Evolutionary conservation across 2,888 invertebrate genomes (phyloP), one percentile per base, ranked within the genome.

Genomic region (Chrysolina haemoptera): DNA sequence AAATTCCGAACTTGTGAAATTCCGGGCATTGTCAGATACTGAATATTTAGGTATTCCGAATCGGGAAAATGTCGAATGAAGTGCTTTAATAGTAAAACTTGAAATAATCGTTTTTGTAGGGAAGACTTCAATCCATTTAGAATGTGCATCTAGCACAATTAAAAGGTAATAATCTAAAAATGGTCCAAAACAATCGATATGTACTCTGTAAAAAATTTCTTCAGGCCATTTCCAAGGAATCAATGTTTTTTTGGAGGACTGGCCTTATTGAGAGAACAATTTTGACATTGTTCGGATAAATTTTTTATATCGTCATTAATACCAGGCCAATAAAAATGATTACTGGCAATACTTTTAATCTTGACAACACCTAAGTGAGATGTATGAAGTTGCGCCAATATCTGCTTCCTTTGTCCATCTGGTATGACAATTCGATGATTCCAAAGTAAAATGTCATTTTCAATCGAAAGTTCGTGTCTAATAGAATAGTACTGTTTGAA

Each of bases 341-440:
- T 64, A 22, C 43, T 35, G 9, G 82, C 84, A 14, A 84, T 63
- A 20, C 78, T 68, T 76, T 85, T 85, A 77, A 81, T 82, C 70
- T 80, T 79, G 50, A 79, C 81, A n/a, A 80, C 78, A 18, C 82
- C 85, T 8, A 79, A 75, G 70, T 85, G 84, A 11, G 79, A 74
- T 14, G 65, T 66, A 71, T 83, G 84, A 12, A 85, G 70, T 70
- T 78, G 73, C 43, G 75, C 73, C 40, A 82, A 64, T 16, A 83
- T 66, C 27, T 62, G 69, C 68, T 55, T 77, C 65, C 27, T 76
- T 71, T 11, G 46, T 11, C 14, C 12, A 11, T 46, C 27, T 12
- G 74, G 74, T 53, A 75, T 71, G n/a, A 75, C 55, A 5, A 71
- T 66, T 62, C 74, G 43, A 67, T 68, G 55, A 16, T 66, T 66